Evolutionary conservation across 2,888 invertebrate genomes (phyloP).

Genomic region (Schizaphis graminum): DNA sequence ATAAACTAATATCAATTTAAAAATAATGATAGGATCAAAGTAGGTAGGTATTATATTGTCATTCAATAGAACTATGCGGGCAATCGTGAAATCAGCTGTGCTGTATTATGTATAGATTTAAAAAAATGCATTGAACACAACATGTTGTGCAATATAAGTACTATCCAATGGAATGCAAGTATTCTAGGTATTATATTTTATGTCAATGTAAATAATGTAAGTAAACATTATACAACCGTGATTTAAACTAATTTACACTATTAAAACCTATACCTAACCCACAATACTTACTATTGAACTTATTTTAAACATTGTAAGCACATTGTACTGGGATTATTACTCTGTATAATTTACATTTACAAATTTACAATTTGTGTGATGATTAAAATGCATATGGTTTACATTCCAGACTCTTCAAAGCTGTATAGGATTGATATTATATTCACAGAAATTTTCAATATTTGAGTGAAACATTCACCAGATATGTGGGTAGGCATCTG

Average conservation of each 20-base stretch:
- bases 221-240: not conserved
- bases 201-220: not conserved
- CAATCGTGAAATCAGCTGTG: slow-evolving; percentile 18
- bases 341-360: not conserved
- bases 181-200: not conserved
- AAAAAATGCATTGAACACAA: slow-evolving; percentile 24
- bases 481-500: not conserved
- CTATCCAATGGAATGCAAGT: slow-evolving; percentile 17
- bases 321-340: not conserved
- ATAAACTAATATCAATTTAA: not conserved
- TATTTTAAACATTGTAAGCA: not conserved
- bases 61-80: not conserved
- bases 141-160: slow-evolving; percentile 31
- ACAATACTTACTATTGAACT: not conserved
- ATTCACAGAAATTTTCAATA: not conserved
- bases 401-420: not conserved
- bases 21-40: not conserved
- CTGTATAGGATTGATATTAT: not conserved
- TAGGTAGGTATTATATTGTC: not conserved
- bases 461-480: not conserved
- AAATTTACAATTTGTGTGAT: not conserved
- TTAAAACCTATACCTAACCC: not conserved
- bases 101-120: not conserved
- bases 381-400: not conserved
- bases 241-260: not conserved